Conservation (phyloP, 2,113 vertebrate genomes). For the Bombycilla garrulus region DNA sequence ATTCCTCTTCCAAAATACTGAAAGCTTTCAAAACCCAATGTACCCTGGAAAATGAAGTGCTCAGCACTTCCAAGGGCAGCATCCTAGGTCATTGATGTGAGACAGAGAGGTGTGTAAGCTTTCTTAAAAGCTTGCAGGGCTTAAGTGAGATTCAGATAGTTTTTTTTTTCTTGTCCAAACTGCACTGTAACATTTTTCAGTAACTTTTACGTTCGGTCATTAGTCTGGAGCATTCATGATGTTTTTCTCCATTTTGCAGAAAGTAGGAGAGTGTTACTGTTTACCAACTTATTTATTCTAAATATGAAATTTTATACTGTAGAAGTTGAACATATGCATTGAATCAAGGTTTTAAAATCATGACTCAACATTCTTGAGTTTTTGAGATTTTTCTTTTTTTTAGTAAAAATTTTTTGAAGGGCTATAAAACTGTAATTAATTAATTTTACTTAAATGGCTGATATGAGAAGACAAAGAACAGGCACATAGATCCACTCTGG, state of each 20-base stretch:
- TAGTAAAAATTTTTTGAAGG: background rate
- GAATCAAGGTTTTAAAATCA: background rate
- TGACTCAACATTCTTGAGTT: background rate
- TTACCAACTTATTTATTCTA: background rate
- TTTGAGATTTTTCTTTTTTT: background rate
- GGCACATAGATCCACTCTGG: background rate
- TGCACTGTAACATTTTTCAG: background rate
- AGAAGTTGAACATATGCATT: background rate
- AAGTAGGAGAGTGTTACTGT: background rate
- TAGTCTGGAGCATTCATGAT: background rate
- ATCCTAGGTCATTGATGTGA: background rate
- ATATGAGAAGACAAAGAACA: background rate
- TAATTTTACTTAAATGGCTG: background rate
- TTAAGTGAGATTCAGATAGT: background rate
- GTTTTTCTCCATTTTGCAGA: background rate
- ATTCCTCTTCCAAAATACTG: background rate
- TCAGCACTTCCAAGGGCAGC: background rate
- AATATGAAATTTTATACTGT: background rate
- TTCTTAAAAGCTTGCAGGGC: background rate
- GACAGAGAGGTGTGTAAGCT: background rate
- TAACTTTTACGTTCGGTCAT: background rate
- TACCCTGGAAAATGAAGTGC: background rate
- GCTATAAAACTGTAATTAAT: background rate
- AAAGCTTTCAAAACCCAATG: background rate
- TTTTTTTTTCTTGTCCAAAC: background rate